Conservation (phyloP, 2,797 vertebrate genomes). For the Mycteria americana region DNA sequence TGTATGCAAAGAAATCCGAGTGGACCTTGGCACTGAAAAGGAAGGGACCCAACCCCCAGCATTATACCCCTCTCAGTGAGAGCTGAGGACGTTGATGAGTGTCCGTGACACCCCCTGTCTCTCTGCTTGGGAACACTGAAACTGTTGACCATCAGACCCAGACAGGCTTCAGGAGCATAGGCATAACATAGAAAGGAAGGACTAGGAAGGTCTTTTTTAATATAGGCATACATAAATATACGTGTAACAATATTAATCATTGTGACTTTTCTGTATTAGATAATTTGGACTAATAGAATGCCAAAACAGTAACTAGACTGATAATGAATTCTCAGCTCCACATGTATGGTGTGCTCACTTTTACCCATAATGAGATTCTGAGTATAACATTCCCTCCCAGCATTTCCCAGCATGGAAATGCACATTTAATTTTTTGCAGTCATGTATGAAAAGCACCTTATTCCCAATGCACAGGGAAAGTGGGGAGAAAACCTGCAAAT, state of each 20-base stretch:
- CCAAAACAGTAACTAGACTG: background rate
- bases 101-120: background rate
- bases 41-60: fast-evolving
- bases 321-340: background rate
- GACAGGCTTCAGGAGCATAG: fast-evolving
- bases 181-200: background rate
- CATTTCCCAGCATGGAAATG: no score
- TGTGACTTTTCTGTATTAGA: background rate
- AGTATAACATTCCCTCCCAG: background rate
- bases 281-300: background rate
- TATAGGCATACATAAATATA: background rate
- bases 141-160: fast-evolving
- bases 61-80: background rate
- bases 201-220: background rate
- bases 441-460: background rate
- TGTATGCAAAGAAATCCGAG: background rate
- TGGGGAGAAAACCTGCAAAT: background rate
- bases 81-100: fast-evolving
- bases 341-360: background rate
- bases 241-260: background rate
- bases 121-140: background rate
- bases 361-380: background rate
- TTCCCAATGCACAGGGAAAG: background rate
- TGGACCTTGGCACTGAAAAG: background rate
- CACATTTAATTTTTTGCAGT: background rate